phyloP scores from a whole-genome alignment of 2,797 vertebrate species.

The Rhinophrynus dorsalis region DNA sequence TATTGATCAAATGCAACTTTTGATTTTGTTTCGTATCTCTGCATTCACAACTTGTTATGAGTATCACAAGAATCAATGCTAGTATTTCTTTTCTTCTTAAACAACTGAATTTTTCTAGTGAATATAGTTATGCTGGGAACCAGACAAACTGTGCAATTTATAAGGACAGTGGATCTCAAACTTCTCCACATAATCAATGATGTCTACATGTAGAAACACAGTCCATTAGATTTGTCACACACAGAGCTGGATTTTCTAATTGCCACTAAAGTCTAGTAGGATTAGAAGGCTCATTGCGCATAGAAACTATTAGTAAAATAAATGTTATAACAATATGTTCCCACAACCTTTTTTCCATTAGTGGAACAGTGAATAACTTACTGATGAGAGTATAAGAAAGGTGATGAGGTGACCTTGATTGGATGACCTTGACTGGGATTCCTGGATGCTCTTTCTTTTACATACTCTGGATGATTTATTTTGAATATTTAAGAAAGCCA shows the following conservation, averaged over 20 bases:
- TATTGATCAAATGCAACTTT: no score
- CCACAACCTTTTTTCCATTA: slow-evolving; percentile 1
- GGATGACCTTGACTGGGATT: neutral
- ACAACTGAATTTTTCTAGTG: neutral
- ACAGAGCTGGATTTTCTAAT: slow-evolving; percentile 43
- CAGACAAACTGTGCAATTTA: slow-evolving; percentile 15
- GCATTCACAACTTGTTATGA: no score
- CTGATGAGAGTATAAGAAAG: neutral
- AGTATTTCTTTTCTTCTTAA: neutral
- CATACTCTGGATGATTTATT: no score
- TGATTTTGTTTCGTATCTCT: no score
- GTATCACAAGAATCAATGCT: no score
- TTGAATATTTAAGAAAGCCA: no score
- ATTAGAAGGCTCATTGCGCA: slow-evolving; percentile 48
- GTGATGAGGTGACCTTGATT: neutral
- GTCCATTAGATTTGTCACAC: slow-evolving; percentile 44
- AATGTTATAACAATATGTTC: slow-evolving; percentile 40
- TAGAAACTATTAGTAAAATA: slow-evolving; percentile 47
- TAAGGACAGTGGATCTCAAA: slow-evolving; percentile 23
- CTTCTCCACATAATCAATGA: slow-evolving; percentile 37
- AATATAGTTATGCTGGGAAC: slow-evolving; percentile 13
- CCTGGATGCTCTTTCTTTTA: no score
- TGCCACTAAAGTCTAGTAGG: slow-evolving; percentile 41
- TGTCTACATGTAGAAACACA: slow-evolving; percentile 40
- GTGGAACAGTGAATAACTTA: slow-evolving; percentile 15